Percentiles rank a stretch among this genome's conserved stretches.
These are phyloP conservation scores for Mamestra brassicae DNA, from an alignment of 2,888 invertebrate species.

Conservation along the genomic window DNA sequence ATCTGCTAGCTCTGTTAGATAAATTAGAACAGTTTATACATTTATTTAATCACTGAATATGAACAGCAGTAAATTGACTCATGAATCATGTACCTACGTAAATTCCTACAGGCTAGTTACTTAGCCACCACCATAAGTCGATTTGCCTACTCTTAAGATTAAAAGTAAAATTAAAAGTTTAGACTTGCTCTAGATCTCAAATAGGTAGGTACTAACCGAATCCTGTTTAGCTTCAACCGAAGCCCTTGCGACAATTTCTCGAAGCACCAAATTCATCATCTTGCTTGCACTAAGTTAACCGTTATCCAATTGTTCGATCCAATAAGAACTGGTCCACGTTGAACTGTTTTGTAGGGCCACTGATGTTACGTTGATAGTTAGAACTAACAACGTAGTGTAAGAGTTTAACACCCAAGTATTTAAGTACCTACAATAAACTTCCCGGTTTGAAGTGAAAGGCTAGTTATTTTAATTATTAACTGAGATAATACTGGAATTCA, in stretches of 20 bases:
- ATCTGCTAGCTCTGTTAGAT: no score
- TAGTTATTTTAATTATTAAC: conserved; percentile 71
- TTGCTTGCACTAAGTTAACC: conserved; percentile 76
- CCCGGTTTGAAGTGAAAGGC: conserved; percentile 72
- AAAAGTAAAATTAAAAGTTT: not conserved
- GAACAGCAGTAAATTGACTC: no score
- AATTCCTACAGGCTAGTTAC: not conserved
- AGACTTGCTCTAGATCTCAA: not conserved
- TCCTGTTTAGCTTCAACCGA: conserved; percentile 82
- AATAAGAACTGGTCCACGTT: conserved; percentile 36
- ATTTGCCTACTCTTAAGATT: not conserved
- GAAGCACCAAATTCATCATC: conserved; percentile 84
- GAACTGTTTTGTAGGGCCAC: conserved; percentile 26
- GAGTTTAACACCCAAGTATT: conserved; percentile 59
- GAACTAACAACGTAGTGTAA: not conserved
- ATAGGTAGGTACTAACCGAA: conserved; percentile 77
- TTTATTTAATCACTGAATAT: not conserved
- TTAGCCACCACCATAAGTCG: no score
- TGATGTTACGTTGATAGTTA: conserved; percentile 25
- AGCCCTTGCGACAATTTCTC: conserved; percentile 84
- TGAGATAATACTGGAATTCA: conserved; percentile 67
- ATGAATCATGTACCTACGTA: not conserved
- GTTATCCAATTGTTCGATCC: conserved; percentile 59
- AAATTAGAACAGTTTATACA: not conserved
- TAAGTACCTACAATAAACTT: conserved; percentile 66